Base-by-base conservation (phyloP, 2,113 vertebrate species). In the Chaetops frenatus region DNA sequence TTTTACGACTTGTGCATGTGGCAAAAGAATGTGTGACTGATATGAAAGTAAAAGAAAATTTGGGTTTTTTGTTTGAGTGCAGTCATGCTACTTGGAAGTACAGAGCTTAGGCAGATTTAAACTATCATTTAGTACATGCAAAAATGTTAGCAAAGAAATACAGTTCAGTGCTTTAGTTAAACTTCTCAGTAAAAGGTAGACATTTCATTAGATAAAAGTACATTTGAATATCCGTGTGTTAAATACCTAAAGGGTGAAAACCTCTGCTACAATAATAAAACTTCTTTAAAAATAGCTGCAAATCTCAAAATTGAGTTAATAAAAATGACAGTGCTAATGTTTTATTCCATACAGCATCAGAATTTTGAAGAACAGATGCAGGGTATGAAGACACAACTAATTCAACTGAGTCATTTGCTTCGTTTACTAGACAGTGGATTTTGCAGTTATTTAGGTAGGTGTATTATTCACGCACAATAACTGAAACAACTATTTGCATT, bases 321-420 rank as follows among this genome's bases (percentile, higher is more conserved):
- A 84, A 72, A 92, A 94, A 44, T 96, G 38, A 83, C 44, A 88
- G 10, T 84, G 40, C 58, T 86, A 57, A 92, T 85, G 70, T 83
- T 97, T 96, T 87, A 97, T 97, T 54, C 60, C 73, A 81, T 94
- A 92, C 67, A 99, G 99, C 99, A 99, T 95, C 98, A 99, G 91
- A 99, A 99, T 98, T 99, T 99, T 95, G 99, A 99, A 98, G 99
- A 99, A 96, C 99, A 99, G 98, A 99, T 99, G 99, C 99, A 99
- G 97, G 99, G 99, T 45, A 99, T 99, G 99, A 99, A 99, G 98
- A 99, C 98, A 21, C 99, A 99, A 96, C 97, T 99, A 93, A 98
- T 99, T 91, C 99, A 99, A 47, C 98, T 99, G 96, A 98, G 99
- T 90, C 98, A 98, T 35, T 98, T 99, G 97, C 98, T 99, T 92